Evolutionary conservation across 2,113 vertebrate species (phyloP), one percentile per base, ranked within the genome.

Genomic region (Psittacula cyanocephala): DNA sequence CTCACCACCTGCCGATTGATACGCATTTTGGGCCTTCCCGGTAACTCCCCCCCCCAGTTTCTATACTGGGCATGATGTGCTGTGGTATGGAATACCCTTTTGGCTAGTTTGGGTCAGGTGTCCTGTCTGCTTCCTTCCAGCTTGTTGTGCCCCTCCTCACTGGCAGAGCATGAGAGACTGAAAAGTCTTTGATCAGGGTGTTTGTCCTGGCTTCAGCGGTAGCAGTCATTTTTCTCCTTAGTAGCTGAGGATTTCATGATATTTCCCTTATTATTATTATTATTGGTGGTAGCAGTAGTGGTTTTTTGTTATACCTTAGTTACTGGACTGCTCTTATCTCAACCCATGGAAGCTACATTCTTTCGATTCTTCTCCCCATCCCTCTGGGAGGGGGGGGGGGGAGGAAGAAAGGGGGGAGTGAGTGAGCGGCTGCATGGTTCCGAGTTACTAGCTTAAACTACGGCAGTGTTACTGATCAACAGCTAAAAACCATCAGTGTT

Each of bases 331-430:
- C 19, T 12, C 29, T 55, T 55, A 19, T 55, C 29, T 55, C 18
- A 11, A 55, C 52, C 29, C 29, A 8, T 55, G 29, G 29, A 17
- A 31, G 52, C 17, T 55, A 31, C 19, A 57, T 20, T 57, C 31
- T 57, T 22, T 57, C 2, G 8, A 20, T 57, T 57, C 53, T 33
- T 31, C 18, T 57, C 18, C 3, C 53, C 8, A 13, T 57, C 53
- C 31, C 11, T 57, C 18, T 18, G 12, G 11, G 17, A 31, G 53
- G 1, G 0, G 17, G 53, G 0, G 17, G 53, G 29, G 29, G 29
- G 29, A 18, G 29, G 17, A 55, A 31, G 31, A 20, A 55, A 33
- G 55, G 31, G 55, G 55, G 31, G 53, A 22, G 55, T 9, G 31
- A 33, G 31, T 8, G 2, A 33, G 33, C 2, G 31, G 55, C 19